Percentiles rank a stretch among this genome's conserved stretches.
phyloP scores from a whole-genome alignment of 2,797 vertebrate genomes.

The Oophaga sylvatica region DNA sequence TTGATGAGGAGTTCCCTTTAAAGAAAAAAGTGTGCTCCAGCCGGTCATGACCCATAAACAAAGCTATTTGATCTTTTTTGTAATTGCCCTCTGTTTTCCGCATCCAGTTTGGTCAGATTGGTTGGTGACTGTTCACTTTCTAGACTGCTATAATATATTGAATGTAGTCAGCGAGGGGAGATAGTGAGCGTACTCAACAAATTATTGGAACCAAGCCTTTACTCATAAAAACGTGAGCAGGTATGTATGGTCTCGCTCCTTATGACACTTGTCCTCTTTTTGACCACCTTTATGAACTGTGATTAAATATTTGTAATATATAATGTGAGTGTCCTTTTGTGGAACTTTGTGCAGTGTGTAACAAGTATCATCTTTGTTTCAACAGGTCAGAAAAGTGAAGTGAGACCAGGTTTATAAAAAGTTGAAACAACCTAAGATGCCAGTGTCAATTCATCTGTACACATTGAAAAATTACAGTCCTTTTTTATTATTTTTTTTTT shows the following conservation, averaged over 20 bases:
- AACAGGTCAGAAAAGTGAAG: slow-evolving; percentile 31
- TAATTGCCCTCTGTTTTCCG: too few relatives aligned
- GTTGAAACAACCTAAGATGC: slow-evolving; percentile 6
- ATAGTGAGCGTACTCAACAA: neutral
- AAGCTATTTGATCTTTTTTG: too few relatives aligned
- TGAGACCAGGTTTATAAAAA: neutral
- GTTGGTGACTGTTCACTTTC: too few relatives aligned
- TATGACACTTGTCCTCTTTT: neutral
- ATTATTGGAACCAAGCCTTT: neutral
- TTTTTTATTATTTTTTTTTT: slow-evolving; percentile 18
- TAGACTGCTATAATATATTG: too few relatives aligned
- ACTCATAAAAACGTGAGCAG: neutral
- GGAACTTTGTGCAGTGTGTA: neutral
- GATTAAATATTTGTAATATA: neutral
- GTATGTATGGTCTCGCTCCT: neutral
- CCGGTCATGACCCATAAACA: too few relatives aligned
- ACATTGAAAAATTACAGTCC: slow-evolving; percentile 43
- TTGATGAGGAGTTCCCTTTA: too few relatives aligned
- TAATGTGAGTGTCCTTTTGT: neutral
- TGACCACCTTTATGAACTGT: neutral
- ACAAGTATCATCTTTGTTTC: neutral
- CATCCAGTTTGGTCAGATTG: too few relatives aligned
- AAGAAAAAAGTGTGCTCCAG: too few relatives aligned
- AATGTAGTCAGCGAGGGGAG: neutral
- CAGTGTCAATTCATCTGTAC: slow-evolving; percentile 35